These are phyloP conservation scores for Clamator glandarius DNA, from an alignment of 2,797 vertebrate species.

Conservation along the genomic window DNA sequence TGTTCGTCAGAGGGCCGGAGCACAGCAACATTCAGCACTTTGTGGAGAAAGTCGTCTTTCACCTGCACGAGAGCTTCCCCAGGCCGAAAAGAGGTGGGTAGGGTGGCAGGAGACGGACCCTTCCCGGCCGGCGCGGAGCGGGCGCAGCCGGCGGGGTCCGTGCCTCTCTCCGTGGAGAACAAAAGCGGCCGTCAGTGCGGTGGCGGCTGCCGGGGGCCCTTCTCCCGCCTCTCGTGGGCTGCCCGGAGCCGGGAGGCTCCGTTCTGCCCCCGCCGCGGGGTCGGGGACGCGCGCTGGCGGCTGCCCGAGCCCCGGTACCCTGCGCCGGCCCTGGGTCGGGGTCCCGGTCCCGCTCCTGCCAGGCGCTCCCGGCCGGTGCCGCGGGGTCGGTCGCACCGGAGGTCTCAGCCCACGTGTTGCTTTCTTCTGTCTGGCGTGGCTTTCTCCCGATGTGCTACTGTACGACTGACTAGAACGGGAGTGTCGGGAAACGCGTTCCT, in stretches of 20 bases:
- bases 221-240: not conserved
- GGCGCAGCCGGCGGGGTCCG: conserved; percentile 6
- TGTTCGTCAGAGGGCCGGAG: conserved; percentile 96
- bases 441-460: not conserved
- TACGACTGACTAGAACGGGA: not conserved
- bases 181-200: conserved; percentile 13
- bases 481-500: not conserved
- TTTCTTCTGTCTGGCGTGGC: not conserved
- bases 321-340: not conserved
- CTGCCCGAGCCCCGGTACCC: no score
- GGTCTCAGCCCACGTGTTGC: not conserved
- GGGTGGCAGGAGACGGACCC: not conserved
- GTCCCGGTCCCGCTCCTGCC: not conserved
- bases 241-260: no score
- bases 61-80: conserved; percentile 98
- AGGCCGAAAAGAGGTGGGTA: conserved; percentile 94
- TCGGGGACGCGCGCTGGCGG: no score
- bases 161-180: conserved; percentile 20
- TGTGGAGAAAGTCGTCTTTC: conserved; percentile 99
- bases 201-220: not conserved
- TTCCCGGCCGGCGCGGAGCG: not conserved
- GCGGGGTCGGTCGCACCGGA: not conserved
- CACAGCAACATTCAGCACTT: conserved; percentile 99
- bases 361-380: not conserved
- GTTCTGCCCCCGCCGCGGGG: not conserved